Conservation (phyloP, 2,888 invertebrate genomes). For the Clostera curtula region DNA sequence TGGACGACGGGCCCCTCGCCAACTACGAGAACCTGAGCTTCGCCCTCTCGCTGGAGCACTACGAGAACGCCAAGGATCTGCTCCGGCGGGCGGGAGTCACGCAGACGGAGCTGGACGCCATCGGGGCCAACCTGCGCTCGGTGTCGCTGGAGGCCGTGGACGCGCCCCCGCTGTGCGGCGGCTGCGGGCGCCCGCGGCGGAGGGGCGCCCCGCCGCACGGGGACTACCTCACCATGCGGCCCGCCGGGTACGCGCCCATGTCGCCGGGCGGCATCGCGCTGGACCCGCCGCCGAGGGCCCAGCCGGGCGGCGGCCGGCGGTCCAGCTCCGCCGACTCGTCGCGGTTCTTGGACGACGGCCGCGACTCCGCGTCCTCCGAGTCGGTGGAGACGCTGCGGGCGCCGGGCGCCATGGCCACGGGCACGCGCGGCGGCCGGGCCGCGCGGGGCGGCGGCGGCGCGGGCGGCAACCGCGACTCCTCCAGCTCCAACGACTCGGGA, state of each 20-base stretch:
- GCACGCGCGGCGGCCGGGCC: no score
- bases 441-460: no score
- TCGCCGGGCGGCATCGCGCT: slow-evolving; percentile 75
- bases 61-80: slow-evolving; percentile 85
- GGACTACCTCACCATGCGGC: slow-evolving; percentile 80
- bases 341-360: slow-evolving; percentile 76
- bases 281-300: no score
- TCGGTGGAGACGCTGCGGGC: slow-evolving; percentile 68
- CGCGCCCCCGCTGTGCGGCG: slow-evolving; percentile 64
- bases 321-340: slow-evolving; percentile 86
- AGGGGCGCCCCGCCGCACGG: slow-evolving; percentile 34
- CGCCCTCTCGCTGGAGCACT: slow-evolving; percentile 83
- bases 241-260: slow-evolving; percentile 82
- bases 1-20: slow-evolving; percentile 63
- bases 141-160: slow-evolving; percentile 27
- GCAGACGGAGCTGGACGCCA: slow-evolving; percentile 63
- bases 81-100: slow-evolving; percentile 74
- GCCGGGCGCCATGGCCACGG: no score
- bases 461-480: slow-evolving; percentile 84
- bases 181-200: slow-evolving; percentile 75
- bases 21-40: slow-evolving; percentile 86
- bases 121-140: slow-evolving; percentile 44
- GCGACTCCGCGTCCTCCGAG: slow-evolving; percentile 62
- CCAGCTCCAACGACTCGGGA: slow-evolving; percentile 88
- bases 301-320: no score